These are phyloP conservation scores for Drosophila gunungcola DNA, from an alignment of 1,140 invertebrate genomes.

Conservation along the genomic window DNA sequence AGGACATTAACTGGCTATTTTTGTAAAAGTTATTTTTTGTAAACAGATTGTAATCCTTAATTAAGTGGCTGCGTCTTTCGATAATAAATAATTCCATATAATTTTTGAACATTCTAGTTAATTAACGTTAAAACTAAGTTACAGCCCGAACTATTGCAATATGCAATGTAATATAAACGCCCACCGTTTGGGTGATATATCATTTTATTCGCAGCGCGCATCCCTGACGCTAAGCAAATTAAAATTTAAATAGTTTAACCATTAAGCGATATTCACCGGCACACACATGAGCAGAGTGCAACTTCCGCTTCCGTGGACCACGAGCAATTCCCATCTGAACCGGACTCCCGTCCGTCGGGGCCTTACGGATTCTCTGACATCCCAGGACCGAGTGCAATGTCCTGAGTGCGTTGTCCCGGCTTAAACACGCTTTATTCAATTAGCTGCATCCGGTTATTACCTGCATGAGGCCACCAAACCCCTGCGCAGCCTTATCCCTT, in stretches of 20 bases:
- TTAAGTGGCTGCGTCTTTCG: too few species aligned
- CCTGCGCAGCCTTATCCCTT: conserved; percentile 26
- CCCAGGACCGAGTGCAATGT: conserved; percentile 25
- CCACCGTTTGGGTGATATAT: too few species aligned
- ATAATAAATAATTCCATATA: too few species aligned
- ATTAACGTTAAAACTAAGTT: too few species aligned
- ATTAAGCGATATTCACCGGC: conserved; percentile 67
- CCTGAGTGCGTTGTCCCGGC: conserved; percentile 55
- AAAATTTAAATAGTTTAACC: conserved; percentile 77
- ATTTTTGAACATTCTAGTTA: too few species aligned
- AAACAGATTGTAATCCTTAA: too few species aligned
- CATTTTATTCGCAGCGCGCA: too few species aligned
- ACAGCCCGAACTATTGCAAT: neutral
- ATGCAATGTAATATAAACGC: neutral
- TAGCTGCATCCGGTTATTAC: conserved; percentile 82
- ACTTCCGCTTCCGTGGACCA: conserved; percentile 49
- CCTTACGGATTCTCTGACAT: conserved; percentile 8
- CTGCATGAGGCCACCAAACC: conserved; percentile 46
- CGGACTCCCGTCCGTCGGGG: conserved; percentile 24
- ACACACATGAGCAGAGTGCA: conserved; percentile 30
- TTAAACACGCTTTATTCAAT: conserved; percentile 79
- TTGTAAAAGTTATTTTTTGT: too few species aligned
- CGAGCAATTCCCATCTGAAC: conserved; percentile 30
- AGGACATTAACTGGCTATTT: too few species aligned
- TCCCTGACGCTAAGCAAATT: conserved; percentile 29